Evolutionary conservation across 92 coral and sea anemone species (phyloP).

Genomic region (Zoanthus solanderi): DNA sequence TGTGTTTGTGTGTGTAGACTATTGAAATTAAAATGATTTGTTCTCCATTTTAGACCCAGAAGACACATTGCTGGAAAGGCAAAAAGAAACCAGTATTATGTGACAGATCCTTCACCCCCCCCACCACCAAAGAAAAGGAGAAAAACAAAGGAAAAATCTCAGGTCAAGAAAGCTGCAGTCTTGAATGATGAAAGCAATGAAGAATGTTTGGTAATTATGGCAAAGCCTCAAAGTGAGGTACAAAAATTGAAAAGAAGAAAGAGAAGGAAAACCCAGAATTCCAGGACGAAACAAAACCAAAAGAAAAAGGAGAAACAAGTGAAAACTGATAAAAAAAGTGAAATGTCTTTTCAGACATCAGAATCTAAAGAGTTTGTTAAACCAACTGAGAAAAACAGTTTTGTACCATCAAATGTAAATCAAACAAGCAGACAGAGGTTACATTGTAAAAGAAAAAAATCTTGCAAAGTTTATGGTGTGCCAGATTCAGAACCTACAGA

Average conservation of each 20-base stretch:
- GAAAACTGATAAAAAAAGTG: background rate
- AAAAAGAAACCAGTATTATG: conserved; percentile 25
- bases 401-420: background rate
- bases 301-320: background rate
- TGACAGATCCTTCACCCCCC: conserved; percentile 27
- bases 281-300: background rate
- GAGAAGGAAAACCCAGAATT: background rate
- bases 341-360: background rate
- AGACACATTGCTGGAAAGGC: conserved; percentile 36
- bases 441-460: background rate
- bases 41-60: background rate
- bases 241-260: background rate
- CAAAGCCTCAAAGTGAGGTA: background rate
- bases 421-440: background rate
- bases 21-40: no score
- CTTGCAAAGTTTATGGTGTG: background rate
- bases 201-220: background rate
- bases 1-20: no score
- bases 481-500: conserved; percentile 10
- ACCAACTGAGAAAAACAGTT: background rate
- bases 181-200: conserved; percentile 1
- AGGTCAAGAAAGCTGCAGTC: background rate
- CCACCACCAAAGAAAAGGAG: conserved; percentile 40
- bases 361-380: conserved; percentile 9
- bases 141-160: conserved; percentile 2